Percentiles rank a stretch among this genome's conserved stretches.
Evolutionary conservation across 2,113 vertebrate species (phyloP).

Genomic region (Crotalus horridus): DNA sequence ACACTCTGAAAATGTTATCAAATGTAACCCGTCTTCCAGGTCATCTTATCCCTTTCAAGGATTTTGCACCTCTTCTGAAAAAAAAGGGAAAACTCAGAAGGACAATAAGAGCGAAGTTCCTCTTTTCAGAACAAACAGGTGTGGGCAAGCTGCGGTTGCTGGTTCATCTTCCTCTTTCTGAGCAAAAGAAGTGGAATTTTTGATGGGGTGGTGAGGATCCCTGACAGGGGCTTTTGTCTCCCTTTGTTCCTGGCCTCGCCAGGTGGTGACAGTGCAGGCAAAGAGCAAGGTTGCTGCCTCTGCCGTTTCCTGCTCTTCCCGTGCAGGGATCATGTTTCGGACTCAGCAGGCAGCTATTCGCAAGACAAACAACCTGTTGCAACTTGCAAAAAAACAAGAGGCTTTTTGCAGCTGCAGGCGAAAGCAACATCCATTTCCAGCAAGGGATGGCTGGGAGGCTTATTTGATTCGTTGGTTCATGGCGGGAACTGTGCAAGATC

Average conservation of each 20-base stretch:
- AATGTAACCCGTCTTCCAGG: not conserved
- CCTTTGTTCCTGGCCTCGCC: conserved; percentile 4
- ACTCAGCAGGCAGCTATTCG: not conserved
- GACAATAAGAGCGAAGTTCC: no score
- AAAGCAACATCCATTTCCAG: not conserved
- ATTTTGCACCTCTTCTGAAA: not conserved
- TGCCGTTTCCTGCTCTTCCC: not conserved
- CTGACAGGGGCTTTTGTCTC: not conserved
- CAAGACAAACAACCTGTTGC: conserved; percentile 10
- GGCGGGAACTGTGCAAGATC: not conserved
- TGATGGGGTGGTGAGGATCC: not conserved
- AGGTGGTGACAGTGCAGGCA: conserved; percentile 3
- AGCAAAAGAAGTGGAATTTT: not conserved
- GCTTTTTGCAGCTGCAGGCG: not conserved
- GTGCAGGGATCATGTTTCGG: conserved; percentile 14
- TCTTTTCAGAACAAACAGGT: not conserved
- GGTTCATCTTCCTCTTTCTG: not conserved
- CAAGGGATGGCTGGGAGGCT: not conserved
- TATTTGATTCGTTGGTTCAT: not conserved
- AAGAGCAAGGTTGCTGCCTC: not conserved
- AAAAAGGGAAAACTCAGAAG: not conserved
- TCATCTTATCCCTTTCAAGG: not conserved
- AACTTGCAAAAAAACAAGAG: not conserved
- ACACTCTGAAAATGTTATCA: not conserved
- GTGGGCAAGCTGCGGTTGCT: not conserved